These are phyloP conservation scores for Thomomys bottae DNA, from an alignment of 2,113 vertebrate species.

Conservation along the genomic window DNA sequence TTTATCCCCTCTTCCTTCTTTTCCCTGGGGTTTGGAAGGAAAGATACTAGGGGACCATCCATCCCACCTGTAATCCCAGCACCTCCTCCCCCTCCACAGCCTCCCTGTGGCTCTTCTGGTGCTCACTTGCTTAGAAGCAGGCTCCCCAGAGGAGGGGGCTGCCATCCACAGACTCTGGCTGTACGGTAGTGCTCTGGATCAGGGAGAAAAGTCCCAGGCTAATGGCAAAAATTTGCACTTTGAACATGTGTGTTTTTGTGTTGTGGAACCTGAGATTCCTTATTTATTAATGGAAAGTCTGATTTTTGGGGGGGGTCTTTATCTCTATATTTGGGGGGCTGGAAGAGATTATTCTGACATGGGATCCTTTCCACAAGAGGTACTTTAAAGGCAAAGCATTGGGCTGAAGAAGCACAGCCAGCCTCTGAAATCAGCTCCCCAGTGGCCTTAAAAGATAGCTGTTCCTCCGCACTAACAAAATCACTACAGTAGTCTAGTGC, in stretches of 20 bases:
- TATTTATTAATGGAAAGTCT: conserved; percentile 89
- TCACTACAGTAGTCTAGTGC: conserved; percentile 66
- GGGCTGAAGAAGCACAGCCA: conserved; percentile 66
- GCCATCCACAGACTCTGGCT: conserved; percentile 63
- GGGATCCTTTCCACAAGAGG: conserved; percentile 68
- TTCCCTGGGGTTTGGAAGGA: conserved; percentile 81
- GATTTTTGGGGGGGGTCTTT: conserved; percentile 70
- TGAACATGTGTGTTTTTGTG: conserved; percentile 89
- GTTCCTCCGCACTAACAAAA: conserved; percentile 70
- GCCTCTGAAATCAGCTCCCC: conserved; percentile 74
- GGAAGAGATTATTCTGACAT: conserved; percentile 75
- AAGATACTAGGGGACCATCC: conserved; percentile 81
- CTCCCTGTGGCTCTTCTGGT: conserved; percentile 81
- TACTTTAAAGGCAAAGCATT: conserved; percentile 67
- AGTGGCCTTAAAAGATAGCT: conserved; percentile 71
- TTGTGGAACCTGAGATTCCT: conserved; percentile 89
- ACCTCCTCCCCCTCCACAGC: conserved; percentile 76
- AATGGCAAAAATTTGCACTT: conserved; percentile 89
- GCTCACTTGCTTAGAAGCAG: conserved; percentile 83
- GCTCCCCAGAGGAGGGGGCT: conserved; percentile 73
- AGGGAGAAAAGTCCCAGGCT: conserved; percentile 86
- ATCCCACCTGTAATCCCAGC: conserved; percentile 59
- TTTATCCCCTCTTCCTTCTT: conserved; percentile 68
- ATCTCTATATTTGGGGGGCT: conserved; percentile 79
- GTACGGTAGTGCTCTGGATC: conserved; percentile 77